These are phyloP conservation scores for Cyanoramphus novaezelandiae DNA, from an alignment of 2,113 vertebrate genomes.

Conservation along the genomic window DNA sequence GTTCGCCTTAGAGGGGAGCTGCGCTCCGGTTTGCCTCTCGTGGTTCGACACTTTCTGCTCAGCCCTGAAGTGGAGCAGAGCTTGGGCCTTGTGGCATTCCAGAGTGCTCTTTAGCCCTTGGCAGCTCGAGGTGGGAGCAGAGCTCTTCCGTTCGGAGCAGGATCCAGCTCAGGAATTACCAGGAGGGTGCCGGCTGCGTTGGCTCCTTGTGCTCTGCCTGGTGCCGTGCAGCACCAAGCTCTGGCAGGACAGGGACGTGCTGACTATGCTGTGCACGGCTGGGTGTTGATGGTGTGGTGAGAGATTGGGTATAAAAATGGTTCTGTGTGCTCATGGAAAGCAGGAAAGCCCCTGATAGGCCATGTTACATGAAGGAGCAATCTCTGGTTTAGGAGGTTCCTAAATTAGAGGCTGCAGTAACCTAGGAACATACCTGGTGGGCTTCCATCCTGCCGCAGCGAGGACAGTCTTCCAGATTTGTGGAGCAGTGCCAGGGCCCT, in stretches of 20 bases:
- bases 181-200: neutral
- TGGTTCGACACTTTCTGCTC: neutral
- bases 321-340: neutral
- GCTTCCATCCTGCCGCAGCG: neutral
- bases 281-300: neutral
- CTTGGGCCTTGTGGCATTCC: neutral
- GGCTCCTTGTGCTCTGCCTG: neutral
- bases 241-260: neutral
- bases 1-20: neutral
- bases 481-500: neutral
- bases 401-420: neutral
- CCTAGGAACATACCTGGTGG: neutral
- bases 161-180: neutral
- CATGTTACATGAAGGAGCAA: neutral
- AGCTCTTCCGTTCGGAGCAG: neutral
- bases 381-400: neutral
- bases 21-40: neutral
- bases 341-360: neutral
- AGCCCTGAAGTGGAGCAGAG: neutral
- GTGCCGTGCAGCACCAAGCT: neutral
- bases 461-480: neutral
- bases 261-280: accelerated
- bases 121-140: neutral
- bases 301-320: neutral
- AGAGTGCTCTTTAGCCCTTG: neutral